Conservation (phyloP, 2,113 vertebrate genomes). For the Holacanthus passer region DNA sequence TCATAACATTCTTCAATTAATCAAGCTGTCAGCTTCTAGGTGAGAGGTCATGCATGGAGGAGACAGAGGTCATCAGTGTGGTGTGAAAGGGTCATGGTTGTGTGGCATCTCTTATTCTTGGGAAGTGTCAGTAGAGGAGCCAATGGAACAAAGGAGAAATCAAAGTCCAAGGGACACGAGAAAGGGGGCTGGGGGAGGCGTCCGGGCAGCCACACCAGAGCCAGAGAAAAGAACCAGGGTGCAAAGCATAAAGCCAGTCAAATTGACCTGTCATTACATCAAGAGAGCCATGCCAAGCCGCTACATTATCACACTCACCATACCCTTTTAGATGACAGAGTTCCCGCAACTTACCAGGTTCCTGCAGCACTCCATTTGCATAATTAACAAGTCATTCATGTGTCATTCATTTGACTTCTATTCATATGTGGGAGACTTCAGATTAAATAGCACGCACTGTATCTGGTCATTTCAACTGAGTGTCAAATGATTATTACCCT, state of each 20-base stretch:
- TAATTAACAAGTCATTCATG: constrained; percentile 87
- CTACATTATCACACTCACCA: constrained; percentile 85
- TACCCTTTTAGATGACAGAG: constrained; percentile 83
- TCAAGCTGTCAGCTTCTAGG: constrained; percentile 97
- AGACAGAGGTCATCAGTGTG: constrained; percentile 94
- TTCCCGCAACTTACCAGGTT: constrained; percentile 83
- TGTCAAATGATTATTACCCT: constrained; percentile 54
- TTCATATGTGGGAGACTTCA: constrained; percentile 73
- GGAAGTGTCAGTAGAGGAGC: constrained; percentile 91
- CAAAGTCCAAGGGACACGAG: constrained; percentile 88
- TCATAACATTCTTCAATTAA: constrained; percentile 99
- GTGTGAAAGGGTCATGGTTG: constrained; percentile 93
- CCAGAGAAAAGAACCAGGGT: constrained; percentile 84
- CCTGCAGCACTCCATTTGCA: constrained; percentile 82
- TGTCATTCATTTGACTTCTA: constrained; percentile 80
- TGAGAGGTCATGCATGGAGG: constrained; percentile 91
- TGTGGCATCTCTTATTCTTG: constrained; percentile 97
- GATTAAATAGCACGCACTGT: constrained; percentile 68
- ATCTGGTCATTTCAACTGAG: constrained; percentile 54
- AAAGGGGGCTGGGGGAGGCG: constrained; percentile 76
- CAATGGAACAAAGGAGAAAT: constrained; percentile 92
- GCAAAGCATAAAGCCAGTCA: constrained; percentile 89
- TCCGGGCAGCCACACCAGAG: constrained; percentile 81
- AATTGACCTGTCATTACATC: constrained; percentile 93
- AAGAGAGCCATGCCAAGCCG: constrained; percentile 84